A percentile compares a stretch with the other conserved stretches of the same genome.
phyloP scores from a whole-genome alignment of 2,797 vertebrate species.

The Trachurus trachurus region DNA sequence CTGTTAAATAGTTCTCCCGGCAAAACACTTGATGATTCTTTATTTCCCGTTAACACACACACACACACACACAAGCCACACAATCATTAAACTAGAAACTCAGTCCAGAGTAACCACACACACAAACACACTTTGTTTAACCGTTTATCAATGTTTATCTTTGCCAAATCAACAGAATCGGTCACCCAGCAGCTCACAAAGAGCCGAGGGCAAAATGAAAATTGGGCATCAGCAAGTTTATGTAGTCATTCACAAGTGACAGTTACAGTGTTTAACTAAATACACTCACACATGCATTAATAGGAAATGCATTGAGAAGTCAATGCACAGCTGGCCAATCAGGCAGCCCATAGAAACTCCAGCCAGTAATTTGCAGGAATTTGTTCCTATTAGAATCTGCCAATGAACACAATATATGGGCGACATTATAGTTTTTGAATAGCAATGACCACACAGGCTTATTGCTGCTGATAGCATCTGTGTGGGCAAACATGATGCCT shows the following conservation, averaged over 20 bases:
- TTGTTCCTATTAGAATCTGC: conserved; percentile 46
- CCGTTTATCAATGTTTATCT: conserved; percentile 51
- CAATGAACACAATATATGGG: conserved; percentile 53
- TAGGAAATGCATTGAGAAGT: conserved; percentile 34
- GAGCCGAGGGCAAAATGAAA: conserved; percentile 35
- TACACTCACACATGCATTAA: conserved; percentile 29
- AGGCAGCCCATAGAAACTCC: conserved; percentile 36
- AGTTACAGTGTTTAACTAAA: conserved; percentile 51
- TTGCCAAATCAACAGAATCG: conserved; percentile 58
- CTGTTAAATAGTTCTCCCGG: conserved; percentile 37
- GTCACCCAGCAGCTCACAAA: conserved; percentile 40
- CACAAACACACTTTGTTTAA: conserved; percentile 6
- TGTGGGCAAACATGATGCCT: conserved; percentile 60
- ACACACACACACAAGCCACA: background rate
- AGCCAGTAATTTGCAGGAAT: conserved; percentile 48
- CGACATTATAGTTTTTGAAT: conserved; percentile 61
- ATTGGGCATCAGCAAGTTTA: conserved; percentile 46
- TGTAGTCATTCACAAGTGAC: conserved; percentile 39
- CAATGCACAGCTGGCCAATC: conserved; percentile 30
- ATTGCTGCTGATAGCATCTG: conserved; percentile 71
- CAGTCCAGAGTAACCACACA: conserved; percentile 1
- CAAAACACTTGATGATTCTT: conserved; percentile 16
- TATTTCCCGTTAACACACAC: background rate
- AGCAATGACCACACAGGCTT: conserved; percentile 55
- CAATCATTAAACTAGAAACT: conserved; percentile 11